Evolutionary conservation across 2,888 invertebrate genomes (phyloP).

Genomic region (Conus canariensis): DNA sequence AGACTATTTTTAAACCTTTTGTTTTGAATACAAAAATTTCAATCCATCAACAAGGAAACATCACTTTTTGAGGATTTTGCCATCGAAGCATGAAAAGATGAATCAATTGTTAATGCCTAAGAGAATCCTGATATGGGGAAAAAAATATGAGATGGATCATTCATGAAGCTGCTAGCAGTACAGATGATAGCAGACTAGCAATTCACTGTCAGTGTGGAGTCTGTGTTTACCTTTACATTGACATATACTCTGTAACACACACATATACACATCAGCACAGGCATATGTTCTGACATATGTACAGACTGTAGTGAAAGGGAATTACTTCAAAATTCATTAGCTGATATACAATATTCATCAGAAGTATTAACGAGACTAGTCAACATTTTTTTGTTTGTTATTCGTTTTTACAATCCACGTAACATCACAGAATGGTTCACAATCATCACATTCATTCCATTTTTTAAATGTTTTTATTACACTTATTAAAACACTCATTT

Average conservation of each 20-base stretch:
- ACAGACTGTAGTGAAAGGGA: not conserved
- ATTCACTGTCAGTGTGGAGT: too few species aligned
- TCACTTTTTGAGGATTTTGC: too few species aligned
- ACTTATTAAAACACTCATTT: not conserved
- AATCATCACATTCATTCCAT: not conserved
- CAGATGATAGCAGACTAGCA: too few species aligned
- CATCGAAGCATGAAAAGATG: too few species aligned
- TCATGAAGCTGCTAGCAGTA: too few species aligned
- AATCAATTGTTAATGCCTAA: too few species aligned
- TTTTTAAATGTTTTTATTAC: not conserved
- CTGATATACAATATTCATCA: not conserved
- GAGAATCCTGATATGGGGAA: too few species aligned
- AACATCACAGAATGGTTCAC: not conserved
- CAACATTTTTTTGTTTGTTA: not conserved
- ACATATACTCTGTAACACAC: not conserved
- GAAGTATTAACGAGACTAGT: not conserved
- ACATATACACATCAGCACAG: conserved; percentile 31
- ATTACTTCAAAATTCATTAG: not conserved
- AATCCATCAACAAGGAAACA: too few species aligned
- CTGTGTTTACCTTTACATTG: too few species aligned
- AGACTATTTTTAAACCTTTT: too few species aligned
- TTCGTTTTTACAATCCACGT: not conserved
- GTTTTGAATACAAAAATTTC: too few species aligned
- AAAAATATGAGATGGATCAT: too few species aligned
- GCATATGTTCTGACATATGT: not conserved